Evolutionary conservation across 64 coral and sea anemone species (phyloP), one percentile per base, ranked within the genome.

Genomic region (Acropora yongei): DNA sequence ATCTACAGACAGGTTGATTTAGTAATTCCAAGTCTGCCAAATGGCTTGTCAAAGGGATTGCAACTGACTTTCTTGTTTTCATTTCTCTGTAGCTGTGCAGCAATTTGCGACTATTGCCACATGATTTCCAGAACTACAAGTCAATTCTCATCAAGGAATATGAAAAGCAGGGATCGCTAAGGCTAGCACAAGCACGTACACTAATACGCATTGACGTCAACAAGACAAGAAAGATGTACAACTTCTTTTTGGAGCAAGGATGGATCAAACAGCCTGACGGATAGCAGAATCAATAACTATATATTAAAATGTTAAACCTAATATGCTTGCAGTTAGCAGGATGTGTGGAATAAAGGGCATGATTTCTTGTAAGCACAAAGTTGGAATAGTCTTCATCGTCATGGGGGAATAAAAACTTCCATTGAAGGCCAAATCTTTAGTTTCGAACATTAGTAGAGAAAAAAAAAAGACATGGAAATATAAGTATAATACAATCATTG

Each of bases 211-310:
- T 99, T 78, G 97, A 99, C 75, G 97, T 99, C 4, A 99, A 99
- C 77, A 99, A 99, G 86, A 99, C 97, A 1, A 96, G 97, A 91
- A 99, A 99, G 66, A 82, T 99, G 92, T 99, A 94, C 76, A 96
- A 99, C 68, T 99, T 96, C 79, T 96, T 96, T 80, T 47, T 99
- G 3, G 91, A 93, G 43, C 78, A 99, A 91, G 92, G 89, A 61
- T 96, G 94, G 94, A 86, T 99, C 68, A 93, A 53, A 40, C 90
- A 80, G 87, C 94, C 90, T 13, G 82, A 95, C 13, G 88, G 90
- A 75, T 98, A 89, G 88, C 43, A 48, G 41, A 85, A 2, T 18
- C 41, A 68, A 49, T 20, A 3, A 48, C 30, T 30, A 78, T 18
- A 46, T 45, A 11, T 12, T 44, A 13, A 16, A 78, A 44, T 11